Conservation (phyloP, 2,797 vertebrate genomes). For the Chrysocyon brachyurus region DNA sequence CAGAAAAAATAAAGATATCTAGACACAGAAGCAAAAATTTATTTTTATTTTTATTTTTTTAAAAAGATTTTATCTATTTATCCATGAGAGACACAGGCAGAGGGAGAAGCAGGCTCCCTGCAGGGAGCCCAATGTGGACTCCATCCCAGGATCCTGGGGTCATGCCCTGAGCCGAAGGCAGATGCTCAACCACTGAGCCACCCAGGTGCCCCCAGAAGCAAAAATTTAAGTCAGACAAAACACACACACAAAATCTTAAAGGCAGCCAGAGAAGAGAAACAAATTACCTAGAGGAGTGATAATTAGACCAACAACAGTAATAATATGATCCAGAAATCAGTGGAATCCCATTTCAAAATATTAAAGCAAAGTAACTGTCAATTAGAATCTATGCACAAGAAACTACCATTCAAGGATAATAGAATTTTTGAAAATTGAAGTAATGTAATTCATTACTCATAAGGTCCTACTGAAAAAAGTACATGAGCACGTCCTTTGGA, state of each 20-base stretch:
- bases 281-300: background rate
- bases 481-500: background rate
- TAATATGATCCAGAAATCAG: background rate
- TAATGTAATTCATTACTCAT: background rate
- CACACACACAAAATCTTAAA: background rate
- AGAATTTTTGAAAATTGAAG: background rate
- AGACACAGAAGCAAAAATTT: background rate
- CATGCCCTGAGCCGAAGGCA: too few relatives aligned
- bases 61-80: too few relatives aligned
- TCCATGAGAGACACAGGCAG: too few relatives aligned
- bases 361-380: slow-evolving; percentile 4
- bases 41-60: too few relatives aligned
- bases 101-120: too few relatives aligned
- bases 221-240: background rate
- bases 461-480: background rate
- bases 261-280: background rate
- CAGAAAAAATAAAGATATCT: background rate
- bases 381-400: background rate
- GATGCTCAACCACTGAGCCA: too few relatives aligned
- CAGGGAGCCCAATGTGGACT: too few relatives aligned
- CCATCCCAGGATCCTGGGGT: too few relatives aligned
- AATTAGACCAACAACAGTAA: background rate
- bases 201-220: background rate
- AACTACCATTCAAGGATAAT: background rate
- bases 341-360: slow-evolving; percentile 3